Conservation (phyloP, 2,888 invertebrate species). For the Conchocele bisecta region DNA sequence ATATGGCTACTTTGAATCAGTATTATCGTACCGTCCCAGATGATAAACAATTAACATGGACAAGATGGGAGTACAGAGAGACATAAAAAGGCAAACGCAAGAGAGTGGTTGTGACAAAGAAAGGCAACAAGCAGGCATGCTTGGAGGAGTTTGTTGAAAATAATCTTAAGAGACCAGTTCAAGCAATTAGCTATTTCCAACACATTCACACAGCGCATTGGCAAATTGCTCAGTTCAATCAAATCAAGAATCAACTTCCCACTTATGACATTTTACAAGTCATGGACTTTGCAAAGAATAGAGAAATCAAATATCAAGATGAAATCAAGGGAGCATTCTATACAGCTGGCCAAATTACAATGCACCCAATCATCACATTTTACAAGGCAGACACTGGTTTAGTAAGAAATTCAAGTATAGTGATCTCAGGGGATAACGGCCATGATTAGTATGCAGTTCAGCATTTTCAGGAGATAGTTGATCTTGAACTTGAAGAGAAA, state of each 20-base stretch:
- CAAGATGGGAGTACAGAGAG: slow-evolving; percentile 24
- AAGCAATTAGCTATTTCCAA: slow-evolving; percentile 29
- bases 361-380: slow-evolving; percentile 52
- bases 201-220: slow-evolving; percentile 46
- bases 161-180: slow-evolving; percentile 35
- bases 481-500: slow-evolving; percentile 11
- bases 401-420: slow-evolving; percentile 27
- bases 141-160: slow-evolving; percentile 32
- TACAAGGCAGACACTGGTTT: slow-evolving; percentile 29
- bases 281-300: slow-evolving; percentile 86
- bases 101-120: slow-evolving; percentile 25
- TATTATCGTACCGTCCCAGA: slow-evolving; percentile 14
- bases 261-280: slow-evolving; percentile 22
- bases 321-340: slow-evolving; percentile 45
- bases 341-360: slow-evolving; percentile 35
- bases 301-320: slow-evolving; percentile 41
- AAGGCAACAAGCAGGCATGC: slow-evolving; percentile 25
- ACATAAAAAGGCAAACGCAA: slow-evolving; percentile 21
- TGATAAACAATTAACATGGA: slow-evolving; percentile 35
- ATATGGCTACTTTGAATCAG: slow-evolving; percentile 20
- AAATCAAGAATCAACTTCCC: slow-evolving; percentile 37
- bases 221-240: slow-evolving; percentile 46
- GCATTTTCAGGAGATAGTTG: slow-evolving; percentile 24
- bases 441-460: slow-evolving; percentile 41
- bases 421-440: slow-evolving; percentile 33